These are phyloP conservation scores for Diadumene lineata DNA, from an alignment of 92 coral and sea anemone species.

Conservation along the genomic window DNA sequence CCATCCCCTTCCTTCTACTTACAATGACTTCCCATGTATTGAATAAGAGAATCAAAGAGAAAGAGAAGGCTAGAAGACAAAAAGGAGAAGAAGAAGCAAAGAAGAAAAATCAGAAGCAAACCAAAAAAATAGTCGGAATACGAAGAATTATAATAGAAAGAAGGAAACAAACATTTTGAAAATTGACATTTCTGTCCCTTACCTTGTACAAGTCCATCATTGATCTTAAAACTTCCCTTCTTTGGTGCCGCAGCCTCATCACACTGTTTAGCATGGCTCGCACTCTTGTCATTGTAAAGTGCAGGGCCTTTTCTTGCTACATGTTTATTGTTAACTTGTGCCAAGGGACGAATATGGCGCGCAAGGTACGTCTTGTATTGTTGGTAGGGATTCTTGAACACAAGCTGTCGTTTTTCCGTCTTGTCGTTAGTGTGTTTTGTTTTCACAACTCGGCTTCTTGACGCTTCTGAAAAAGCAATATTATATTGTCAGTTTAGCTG, in stretches of 20 bases:
- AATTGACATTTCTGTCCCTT: too few species aligned
- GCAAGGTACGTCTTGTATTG: neutral
- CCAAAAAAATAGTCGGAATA: too few species aligned
- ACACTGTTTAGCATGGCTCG: too few species aligned
- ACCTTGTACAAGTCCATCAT: conserved; percentile 44
- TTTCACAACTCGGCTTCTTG: neutral
- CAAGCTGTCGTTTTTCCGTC: neutral
- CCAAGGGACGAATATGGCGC: neutral
- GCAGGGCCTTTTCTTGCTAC: conserved; percentile 2
- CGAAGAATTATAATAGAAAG: too few species aligned
- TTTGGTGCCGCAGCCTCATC: conserved; percentile 7
- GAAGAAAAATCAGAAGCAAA: too few species aligned
- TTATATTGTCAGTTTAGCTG: too few species aligned
- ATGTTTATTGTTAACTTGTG: neutral
- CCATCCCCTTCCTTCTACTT: too few species aligned
- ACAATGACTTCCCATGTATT: too few species aligned
- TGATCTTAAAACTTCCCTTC: conserved; percentile 46
- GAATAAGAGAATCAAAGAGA: too few species aligned
- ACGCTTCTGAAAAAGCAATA: neutral
- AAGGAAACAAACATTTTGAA: too few species aligned
- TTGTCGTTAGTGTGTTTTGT: neutral
- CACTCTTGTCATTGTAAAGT: neutral
- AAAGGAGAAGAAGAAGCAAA: too few species aligned
- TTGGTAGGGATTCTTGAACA: neutral
- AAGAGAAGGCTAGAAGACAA: too few species aligned